Evolutionary conservation across 2,113 vertebrate species (phyloP), one percentile per base, ranked within the genome.

Genomic region (Perognathus longimembris): DNA sequence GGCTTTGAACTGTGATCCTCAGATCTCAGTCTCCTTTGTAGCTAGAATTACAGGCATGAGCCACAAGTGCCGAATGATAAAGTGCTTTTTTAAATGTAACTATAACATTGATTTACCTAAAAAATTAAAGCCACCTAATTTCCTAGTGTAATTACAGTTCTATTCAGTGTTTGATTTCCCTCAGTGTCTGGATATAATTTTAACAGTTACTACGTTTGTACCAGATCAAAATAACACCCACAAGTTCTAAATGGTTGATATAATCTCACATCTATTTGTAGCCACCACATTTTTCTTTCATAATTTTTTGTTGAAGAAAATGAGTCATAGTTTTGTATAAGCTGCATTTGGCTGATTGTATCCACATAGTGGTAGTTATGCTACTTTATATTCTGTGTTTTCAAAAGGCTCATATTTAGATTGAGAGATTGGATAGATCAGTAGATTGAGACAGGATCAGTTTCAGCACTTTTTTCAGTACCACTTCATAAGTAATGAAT

Each of bases 271-370:
- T 77, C n/a, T 71, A 22, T 85, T 71, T 76, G 4, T 79, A 77
- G 45, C 45, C 26, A 6, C 9, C 30, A 76, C 21, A 15, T 26
- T 84, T 78, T 90, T 82, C 15, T 88, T 85, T 32, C 22, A 77
- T 78, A 36, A 28, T 67, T 80, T 89, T 69, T 38, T 61, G 85
- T 90, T 74, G 8, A 45, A 89, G 22, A 42, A 77, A 83, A 70
- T 30, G 22, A 83, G 15, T 59, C 3, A 20, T 5, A 83, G 3
- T 59, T 85, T 94, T 87, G 20, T 75, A 22, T 1, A 80, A 71
- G 70, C 38, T 66, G 14, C 32, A n/a, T 63, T 82, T 86, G 75
- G 18, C 28, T 94, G 36, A 74, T 12, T 38, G 4, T 89, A 21
- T 88, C 14, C 61, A 38, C 7, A 45, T 28, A 40, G 4, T 75